phyloP scores from a whole-genome alignment of 2,888 invertebrate species.

The Plebejus anna region DNA sequence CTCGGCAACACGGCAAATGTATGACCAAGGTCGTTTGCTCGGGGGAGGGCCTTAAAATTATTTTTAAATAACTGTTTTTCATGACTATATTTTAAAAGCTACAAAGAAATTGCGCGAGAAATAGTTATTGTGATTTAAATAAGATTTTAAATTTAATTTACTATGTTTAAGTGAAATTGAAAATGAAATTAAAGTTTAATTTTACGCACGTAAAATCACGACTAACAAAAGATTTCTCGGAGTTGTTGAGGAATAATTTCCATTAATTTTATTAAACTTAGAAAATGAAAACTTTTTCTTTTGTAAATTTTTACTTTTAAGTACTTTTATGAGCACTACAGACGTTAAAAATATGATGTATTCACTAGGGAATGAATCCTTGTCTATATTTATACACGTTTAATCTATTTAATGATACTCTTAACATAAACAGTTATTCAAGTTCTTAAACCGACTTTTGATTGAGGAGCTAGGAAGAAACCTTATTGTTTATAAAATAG shows the following conservation, averaged over 20 bases:
- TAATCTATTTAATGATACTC: too few relatives aligned
- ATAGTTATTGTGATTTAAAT: background rate
- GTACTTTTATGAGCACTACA: background rate
- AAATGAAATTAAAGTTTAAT: background rate
- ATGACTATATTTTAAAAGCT: background rate
- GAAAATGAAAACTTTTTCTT: background rate
- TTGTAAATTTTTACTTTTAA: background rate
- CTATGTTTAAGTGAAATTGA: background rate
- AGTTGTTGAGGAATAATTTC: constrained; percentile 12
- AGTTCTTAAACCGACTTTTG: too few relatives aligned
- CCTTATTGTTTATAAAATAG: background rate
- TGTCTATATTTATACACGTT: background rate
- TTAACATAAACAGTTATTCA: too few relatives aligned
- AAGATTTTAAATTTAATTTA: background rate
- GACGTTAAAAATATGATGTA: background rate
- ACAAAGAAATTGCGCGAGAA: background rate
- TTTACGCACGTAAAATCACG: constrained; percentile 9
- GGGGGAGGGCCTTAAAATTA: too few relatives aligned
- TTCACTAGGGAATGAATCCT: background rate
- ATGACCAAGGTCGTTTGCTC: too few relatives aligned
- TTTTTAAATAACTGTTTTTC: too few relatives aligned
- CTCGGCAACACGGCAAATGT: too few relatives aligned
- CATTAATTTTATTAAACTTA: constrained; percentile 6
- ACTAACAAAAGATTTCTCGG: background rate
- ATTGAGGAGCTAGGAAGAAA: background rate